Base-by-base conservation (phyloP, 1,140 invertebrate species). In the Eurosta solidaginis region DNA sequence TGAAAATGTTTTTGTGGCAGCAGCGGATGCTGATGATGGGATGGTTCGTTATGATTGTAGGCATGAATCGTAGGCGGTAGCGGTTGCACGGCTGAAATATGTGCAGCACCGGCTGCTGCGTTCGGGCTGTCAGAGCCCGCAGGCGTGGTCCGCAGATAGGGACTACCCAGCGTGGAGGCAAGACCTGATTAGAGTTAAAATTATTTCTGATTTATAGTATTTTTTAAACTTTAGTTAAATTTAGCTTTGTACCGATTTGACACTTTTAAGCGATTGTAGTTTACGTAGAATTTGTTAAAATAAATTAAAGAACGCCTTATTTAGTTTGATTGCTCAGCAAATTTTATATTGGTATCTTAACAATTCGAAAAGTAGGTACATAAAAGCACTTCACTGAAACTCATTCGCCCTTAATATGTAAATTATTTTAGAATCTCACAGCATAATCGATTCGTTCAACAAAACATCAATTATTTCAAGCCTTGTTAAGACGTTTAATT, bases 111-210 rank as follows among this genome's bases (percentile, higher is more conserved):
- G 75, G 20, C 7, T 7, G 44, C 29, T 36, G 29, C 17, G 25
- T 52, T 52, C 50, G 78, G 78, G 52, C 78, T 78, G 17, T 76
- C 78, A 17, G 78, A 44, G 78, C 78, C 78, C 78, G 78, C 77
- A 63, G 83, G 82, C 81, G 83, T 84, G 33, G 77, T 77, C 75
- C 80, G 80, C 78, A 87, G 79, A 77, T 83, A 87, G 81, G 86
- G 86, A 83, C 86, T 87, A 87, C 86, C 86, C 86, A 87, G 86
- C 81, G 85, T 87, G 85, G 80, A 54, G 20, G 68, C 7, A 29
- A n/a, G 29, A 27, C 40, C 2, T 10, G 14, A 33, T 22, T 0
- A 17, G 17, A 45, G 6, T 9, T 17, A 9, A 45, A 45, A 45
- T 9, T 9, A 22, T 59, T 10, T 59, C 25, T 59, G 14, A 2